These are phyloP conservation scores for Callinectes sapidus DNA, from an alignment of 2,888 invertebrate species.

Conservation along the genomic window DNA sequence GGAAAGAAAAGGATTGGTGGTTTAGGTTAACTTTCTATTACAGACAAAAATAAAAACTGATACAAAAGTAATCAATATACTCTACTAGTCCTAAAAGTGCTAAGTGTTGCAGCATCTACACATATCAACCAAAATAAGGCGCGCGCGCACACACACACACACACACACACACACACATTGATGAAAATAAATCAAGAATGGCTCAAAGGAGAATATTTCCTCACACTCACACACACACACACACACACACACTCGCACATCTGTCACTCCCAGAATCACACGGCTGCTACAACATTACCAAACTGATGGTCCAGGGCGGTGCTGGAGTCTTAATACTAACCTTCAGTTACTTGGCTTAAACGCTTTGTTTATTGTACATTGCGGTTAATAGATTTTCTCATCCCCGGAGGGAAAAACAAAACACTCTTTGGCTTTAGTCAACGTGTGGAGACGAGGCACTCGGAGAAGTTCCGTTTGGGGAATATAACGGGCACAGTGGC, in stretches of 20 bases:
- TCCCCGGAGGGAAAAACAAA: conserved; percentile 45
- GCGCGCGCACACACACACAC: background rate
- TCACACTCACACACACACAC: background rate
- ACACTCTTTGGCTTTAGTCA: conserved; percentile 60
- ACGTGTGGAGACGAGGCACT: conserved; percentile 60
- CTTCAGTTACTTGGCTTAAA: conserved; percentile 37
- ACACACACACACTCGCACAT: background rate
- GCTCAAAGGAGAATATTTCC: background rate
- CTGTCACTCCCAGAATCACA: background rate
- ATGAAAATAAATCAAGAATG: background rate
- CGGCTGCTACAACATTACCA: conserved; percentile 47
- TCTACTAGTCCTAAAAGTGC: conserved; percentile 40
- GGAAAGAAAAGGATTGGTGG: background rate
- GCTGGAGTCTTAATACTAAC: conserved; percentile 7
- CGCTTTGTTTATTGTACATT: conserved; percentile 55
- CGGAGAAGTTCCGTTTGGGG: conserved; percentile 47
- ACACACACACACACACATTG: conserved; percentile 1
- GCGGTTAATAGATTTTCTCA: conserved; percentile 48
- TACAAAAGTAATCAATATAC: conserved; percentile 55
- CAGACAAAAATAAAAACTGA: conserved; percentile 54
- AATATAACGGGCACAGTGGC: conserved; percentile 13
- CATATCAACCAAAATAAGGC: background rate
- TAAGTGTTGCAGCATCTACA: conserved; percentile 49
- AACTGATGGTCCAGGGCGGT: conserved; percentile 41
- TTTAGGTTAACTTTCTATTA: conserved; percentile 43